phyloP scores from a whole-genome alignment of 2,888 invertebrate species.

The Acanthacorydalis orientalis region DNA sequence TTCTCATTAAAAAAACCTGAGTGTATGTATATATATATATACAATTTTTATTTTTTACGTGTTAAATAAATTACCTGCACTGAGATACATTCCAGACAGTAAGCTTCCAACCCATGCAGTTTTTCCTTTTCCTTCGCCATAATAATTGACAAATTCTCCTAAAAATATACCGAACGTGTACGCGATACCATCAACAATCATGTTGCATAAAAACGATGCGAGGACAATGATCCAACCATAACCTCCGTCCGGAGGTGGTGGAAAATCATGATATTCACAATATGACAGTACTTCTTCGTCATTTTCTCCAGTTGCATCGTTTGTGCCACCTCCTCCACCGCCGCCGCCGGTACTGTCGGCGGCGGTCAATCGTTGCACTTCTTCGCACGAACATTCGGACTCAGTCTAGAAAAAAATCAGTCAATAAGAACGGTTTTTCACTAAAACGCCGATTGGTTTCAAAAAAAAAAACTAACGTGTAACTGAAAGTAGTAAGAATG shows the following conservation, averaged over 20 bases:
- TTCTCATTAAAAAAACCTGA: too few relatives aligned
- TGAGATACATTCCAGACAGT: conserved; percentile 87
- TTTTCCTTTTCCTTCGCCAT: conserved; percentile 71
- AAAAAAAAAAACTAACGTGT: too few relatives aligned
- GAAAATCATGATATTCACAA: conserved; percentile 60
- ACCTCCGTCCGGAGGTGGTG: conserved; percentile 80
- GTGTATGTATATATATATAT: too few relatives aligned
- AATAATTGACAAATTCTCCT: conserved; percentile 60
- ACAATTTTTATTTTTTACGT: too few relatives aligned
- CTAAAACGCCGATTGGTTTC: too few relatives aligned
- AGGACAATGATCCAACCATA: conserved; percentile 92
- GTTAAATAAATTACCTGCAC: conserved; percentile 65
- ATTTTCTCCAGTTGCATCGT: conserved; percentile 27
- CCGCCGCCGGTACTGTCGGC: conserved; percentile 46
- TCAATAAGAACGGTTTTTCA: too few relatives aligned
- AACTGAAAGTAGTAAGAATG: too few relatives aligned
- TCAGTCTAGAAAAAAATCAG: conserved; percentile 57
- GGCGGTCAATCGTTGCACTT: conserved; percentile 59
- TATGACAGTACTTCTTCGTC: conserved; percentile 23
- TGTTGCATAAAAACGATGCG: conserved; percentile 93
- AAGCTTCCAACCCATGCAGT: conserved; percentile 91
- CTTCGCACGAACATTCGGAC: conserved; percentile 74
- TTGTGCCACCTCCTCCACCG: conserved; percentile 33
- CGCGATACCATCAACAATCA: conserved; percentile 97
- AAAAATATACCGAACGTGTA: conserved; percentile 95